Evolutionary conservation across 2,888 invertebrate genomes (phyloP), one percentile per base, ranked within the genome.

Genomic region (Steinernema hermaphroditum): DNA sequence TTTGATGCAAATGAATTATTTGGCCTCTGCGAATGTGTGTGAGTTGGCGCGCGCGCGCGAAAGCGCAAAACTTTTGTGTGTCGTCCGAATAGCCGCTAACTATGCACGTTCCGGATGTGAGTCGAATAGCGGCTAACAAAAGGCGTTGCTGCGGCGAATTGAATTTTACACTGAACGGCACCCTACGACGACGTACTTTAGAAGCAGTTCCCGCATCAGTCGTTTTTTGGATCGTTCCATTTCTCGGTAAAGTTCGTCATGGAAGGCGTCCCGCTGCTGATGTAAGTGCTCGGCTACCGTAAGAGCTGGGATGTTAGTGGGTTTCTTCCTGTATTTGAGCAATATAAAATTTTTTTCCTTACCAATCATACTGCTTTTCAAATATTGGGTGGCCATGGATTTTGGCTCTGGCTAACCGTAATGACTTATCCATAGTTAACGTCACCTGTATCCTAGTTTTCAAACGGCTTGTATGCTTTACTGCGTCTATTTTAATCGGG

Each of bases 121-220:
- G 62, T 32, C 62, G 62, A 62, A 62, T 62, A 62, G 62, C 29
- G 62, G 16, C 62, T 62, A 62, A 62, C 62, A 62, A 62, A 62
- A 62, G 62, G 62, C 62, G 62, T 16, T 27, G 29, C 62, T 37
- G 34, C 24, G 2, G 27, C 27, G 62, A 62, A 62, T 62, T 62
- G 32, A 62, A 62, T 62, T 62, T 62, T 32, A 62, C 62, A 29
- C 62, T 27, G 62, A 27, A 62, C 62, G 16, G 29, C 34, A 27
- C 29, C 29, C 27, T 9, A 32, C 27, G 37, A 12, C 37, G 37
- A 37, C 4, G 62, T 29, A 62, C 32, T 62, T 14, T 2, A 22
- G 27, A 62, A 62, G 22, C 29, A 29, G 62, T 16, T 14, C 27
- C 54, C 16, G 16, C 62, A 27, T 62, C 62, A 32, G 29, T 12